Evolutionary conservation across 2,113 vertebrate species (phyloP), one percentile per base, ranked within the genome.

Genomic region (Lophura nycthemera): DNA sequence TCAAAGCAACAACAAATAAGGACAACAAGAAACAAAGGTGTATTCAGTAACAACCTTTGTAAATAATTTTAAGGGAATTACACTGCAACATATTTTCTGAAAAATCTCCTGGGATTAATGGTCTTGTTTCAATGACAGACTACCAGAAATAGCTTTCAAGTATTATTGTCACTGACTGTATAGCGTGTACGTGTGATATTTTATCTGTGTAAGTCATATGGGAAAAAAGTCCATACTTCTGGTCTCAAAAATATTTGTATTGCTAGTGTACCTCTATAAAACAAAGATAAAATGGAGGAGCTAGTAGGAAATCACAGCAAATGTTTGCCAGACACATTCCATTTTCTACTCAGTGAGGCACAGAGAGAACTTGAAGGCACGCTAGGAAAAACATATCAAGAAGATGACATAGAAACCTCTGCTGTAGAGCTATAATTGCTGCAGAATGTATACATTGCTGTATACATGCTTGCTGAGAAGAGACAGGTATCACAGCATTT

Each of bases 1-100:
- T 32, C 57, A 90, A 81, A 94, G 45, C 1, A 42, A 93, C 32
- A 78, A 75, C 18, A 95, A 92, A 80, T 15, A 40, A 83, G 32
- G 15, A 57, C 54, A 70, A 86, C 1, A 4, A 69, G 24, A 85
- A 89, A 47, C 12, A 78, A 36, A 25, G 64, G 47, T 10, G 27
- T 0, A 8, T 48, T 89, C 0, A 0, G 4, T 43, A 78, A 59
- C 8, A 70, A 57, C 2, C 3, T 8, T 85, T 43, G 71, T 24
- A 54, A 85, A 87, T 70, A 65, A 30, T 56, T 56, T 7, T 56
- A 83, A 83, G 61, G 29, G 13, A 76, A 66, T 74, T 78, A 9
- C 13, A 71, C n/a, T 61, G 78, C 75, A 83, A 86, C 3, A 27
- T 22, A 60, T 67, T 88, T 85, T 74, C 15, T 83, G 42, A 88